Base-by-base conservation (phyloP, 2,113 vertebrate genomes). In the Donacobius atricapilla region DNA sequence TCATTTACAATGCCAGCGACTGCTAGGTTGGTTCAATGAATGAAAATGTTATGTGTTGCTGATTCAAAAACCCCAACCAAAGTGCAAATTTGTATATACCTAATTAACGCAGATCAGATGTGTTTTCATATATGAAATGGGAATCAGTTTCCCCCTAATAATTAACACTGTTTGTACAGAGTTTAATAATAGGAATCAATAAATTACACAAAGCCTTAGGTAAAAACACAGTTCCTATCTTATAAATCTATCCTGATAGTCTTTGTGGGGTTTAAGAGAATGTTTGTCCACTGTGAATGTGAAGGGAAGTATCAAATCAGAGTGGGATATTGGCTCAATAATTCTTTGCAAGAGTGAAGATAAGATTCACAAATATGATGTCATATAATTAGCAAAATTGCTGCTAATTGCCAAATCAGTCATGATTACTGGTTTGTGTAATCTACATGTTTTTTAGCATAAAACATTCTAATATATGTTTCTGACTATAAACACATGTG, bases 381-480 rank as follows among this genome's bases (percentile, higher is more conserved):
- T 72, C 71, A 73, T 69, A 57, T 47, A 96, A 96, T 96, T 96
- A 94, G 17, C 33, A 80, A 89, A n/a, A 56, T 86, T 72, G 20
- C 66, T 71, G 54, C 72, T 96, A 96, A 97, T 96, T 90, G 82
- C 47, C 30, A 87, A 64, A 97, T 97, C 86, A 86, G 40, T 89
- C 87, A 56, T 90, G 72, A 89, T 94, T 94, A 95, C 76, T 96
- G 77, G 51, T 94, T 97, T 48, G 33, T 80, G 63, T 25, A 61
- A 75, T 81, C 83, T 86, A 64, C 31, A 68, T 72, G 11, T 25
- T 85, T 45, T 72, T 39, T 61, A 83, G 69, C 57, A 89, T 80
- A 66, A 75, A 91, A 35, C 35, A 58, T 89, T 93, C 33, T 92
- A 72, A 86, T 92, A 58, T 77, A 47, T 76, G 9, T 72, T 93